phyloP scores from a whole-genome alignment of 2,113 vertebrate genomes.

The Okapia johnstoni region DNA sequence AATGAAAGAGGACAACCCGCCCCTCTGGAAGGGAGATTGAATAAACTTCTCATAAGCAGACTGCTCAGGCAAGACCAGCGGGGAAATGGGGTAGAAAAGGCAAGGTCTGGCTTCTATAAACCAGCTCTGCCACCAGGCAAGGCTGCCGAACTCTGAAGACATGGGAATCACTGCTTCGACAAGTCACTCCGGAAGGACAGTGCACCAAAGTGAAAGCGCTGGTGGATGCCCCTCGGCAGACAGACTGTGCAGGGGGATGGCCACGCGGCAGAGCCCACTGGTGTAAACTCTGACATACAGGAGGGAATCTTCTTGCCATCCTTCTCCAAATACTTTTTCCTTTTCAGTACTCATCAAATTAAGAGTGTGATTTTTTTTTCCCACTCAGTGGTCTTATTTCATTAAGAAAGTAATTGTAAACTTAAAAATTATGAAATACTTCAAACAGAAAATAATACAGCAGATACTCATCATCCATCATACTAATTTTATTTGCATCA shows the following conservation, averaged over 20 bases:
- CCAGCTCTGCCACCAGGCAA: background rate
- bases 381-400: background rate
- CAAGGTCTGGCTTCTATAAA: background rate
- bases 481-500: background rate
- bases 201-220: background rate
- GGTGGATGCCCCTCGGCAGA: background rate
- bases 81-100: background rate
- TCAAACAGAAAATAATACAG: background rate
- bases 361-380: background rate
- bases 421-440: background rate
- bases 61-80: constrained; percentile 51
- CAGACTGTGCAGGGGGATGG: background rate
- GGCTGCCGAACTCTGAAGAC: background rate
- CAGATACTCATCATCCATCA: background rate
- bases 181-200: background rate
- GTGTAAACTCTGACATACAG: background rate
- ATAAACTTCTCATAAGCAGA: constrained; percentile 8
- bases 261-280: background rate
- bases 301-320: background rate
- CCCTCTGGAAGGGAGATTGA: constrained; percentile 4
- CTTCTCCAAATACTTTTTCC: background rate
- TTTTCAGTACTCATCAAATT: background rate
- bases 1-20: constrained; percentile 13
- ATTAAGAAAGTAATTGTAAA: background rate
- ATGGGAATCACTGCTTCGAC: background rate